phyloP scores from a whole-genome alignment of 2,888 invertebrate genomes.

The Lithophane ornitopus region DNA sequence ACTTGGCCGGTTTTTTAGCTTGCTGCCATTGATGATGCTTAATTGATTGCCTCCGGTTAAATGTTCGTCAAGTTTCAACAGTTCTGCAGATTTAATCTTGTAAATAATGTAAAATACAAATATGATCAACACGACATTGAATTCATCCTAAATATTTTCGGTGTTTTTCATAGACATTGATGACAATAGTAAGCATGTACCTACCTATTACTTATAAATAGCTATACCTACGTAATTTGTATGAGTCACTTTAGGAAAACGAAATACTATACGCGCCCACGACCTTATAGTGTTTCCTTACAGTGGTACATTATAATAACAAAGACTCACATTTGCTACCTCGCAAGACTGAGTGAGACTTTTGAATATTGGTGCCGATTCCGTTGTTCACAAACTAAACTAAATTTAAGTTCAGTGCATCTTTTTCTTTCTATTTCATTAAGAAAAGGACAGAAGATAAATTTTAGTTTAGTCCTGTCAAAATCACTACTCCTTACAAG shows the following conservation, averaged over 20 bases:
- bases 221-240: constrained; percentile 14
- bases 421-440: too few relatives aligned
- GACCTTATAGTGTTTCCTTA: constrained; percentile 30
- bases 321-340: constrained; percentile 4
- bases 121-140: neutral
- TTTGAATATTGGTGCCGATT: too few relatives aligned
- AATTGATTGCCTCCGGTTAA: neutral
- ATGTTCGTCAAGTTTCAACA: neutral
- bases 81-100: neutral
- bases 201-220: constrained; percentile 12
- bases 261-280: constrained; percentile 22
- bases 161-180: neutral
- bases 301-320: constrained; percentile 3
- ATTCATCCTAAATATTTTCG: neutral
- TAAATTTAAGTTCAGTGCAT: too few relatives aligned
- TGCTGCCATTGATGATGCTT: neutral
- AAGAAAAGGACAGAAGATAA: too few relatives aligned
- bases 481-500: too few relatives aligned
- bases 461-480: too few relatives aligned
- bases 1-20: neutral
- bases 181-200: constrained; percentile 23
- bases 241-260: constrained; percentile 46
- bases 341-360: neutral
- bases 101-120: neutral
- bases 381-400: too few relatives aligned